These are phyloP conservation scores for Teleopsis dalmanni DNA, from an alignment of 1,140 invertebrate genomes.

Conservation along the genomic window DNA sequence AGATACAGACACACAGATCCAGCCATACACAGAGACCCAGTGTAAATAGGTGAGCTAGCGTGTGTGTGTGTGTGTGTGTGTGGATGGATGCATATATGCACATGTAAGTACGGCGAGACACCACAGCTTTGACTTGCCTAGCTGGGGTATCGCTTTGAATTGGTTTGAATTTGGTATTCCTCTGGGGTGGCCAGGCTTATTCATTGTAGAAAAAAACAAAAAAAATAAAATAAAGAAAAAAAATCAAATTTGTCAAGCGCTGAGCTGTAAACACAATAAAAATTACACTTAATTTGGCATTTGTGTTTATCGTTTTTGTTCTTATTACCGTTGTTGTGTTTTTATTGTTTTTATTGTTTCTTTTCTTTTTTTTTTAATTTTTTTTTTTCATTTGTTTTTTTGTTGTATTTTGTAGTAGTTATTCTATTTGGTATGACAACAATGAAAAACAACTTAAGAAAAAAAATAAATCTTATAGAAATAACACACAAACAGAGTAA, in stretches of 20 bases:
- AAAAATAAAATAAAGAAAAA: constrained; percentile 9
- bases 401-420: background rate
- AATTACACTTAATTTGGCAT: constrained; percentile 41
- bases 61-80: too few relatives aligned
- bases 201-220: too few relatives aligned
- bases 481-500: too few relatives aligned
- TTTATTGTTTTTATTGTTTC: constrained; percentile 13
- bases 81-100: too few relatives aligned
- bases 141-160: too few relatives aligned
- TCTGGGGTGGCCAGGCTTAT: too few relatives aligned
- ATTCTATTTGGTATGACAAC: background rate
- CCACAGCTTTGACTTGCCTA: too few relatives aligned
- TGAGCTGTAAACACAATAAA: constrained; percentile 33
- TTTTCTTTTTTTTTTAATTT: background rate
- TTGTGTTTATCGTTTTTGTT: constrained; percentile 21
- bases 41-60: too few relatives aligned
- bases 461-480: too few relatives aligned
- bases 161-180: too few relatives aligned
- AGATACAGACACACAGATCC: background rate
- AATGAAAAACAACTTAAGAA: constrained; percentile 5
- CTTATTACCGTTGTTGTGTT: constrained; percentile 1
- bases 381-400: constrained; percentile 2
- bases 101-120: too few relatives aligned
- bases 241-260: constrained; percentile 38
- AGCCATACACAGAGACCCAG: too few relatives aligned